Base-by-base conservation (phyloP, 2,113 vertebrate genomes). In the Cromileptes altivelis region DNA sequence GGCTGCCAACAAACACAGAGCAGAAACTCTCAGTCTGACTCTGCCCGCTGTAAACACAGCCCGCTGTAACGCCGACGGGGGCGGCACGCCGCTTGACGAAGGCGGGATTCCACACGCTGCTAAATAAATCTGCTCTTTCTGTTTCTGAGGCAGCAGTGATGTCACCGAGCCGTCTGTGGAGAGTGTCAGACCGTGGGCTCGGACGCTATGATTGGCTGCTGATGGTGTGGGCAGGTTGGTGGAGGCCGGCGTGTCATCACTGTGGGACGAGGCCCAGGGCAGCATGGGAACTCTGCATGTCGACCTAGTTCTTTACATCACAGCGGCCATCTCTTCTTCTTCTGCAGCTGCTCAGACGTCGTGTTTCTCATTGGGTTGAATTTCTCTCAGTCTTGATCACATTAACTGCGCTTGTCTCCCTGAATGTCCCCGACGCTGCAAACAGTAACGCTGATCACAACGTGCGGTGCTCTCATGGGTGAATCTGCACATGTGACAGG, bases 1-100 rank as follows among this genome's bases (percentile, higher is more conserved):
- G 49, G 69, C 67, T 93, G 94, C 94, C 94, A 95, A 94, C 89
- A 92, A 70, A 92, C 91, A 95, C 94, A 95, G 81, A 88, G 79
- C 81, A 84, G 75, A 71, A 84, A 81, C 83, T 87, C 82, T 70
- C 58, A 81, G 92, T 93, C 92, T 94, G 86, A 74, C 68, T 86
- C 49, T 18, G 45, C 89, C 70, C 74, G 84, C 57, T 85, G 88
- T 91, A 88, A 93, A 93, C 89, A 94, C 80, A 75, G 71, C 80
- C 70, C 19, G 61, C 75, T 85, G 88, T 81, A 87, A 81, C 74
- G 52, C 75, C 68, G 27, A 78, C 61, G 81, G 70, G 83, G 87
- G 85, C 73, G 82, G 78, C 57, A 23, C n/a, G 75, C 60, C 64
- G 61, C 64, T 75, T 78, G 67, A 76, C 71, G 78, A 79, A 78